phyloP scores from a whole-genome alignment of 2,888 invertebrate species.

The Euproctis similis region DNA sequence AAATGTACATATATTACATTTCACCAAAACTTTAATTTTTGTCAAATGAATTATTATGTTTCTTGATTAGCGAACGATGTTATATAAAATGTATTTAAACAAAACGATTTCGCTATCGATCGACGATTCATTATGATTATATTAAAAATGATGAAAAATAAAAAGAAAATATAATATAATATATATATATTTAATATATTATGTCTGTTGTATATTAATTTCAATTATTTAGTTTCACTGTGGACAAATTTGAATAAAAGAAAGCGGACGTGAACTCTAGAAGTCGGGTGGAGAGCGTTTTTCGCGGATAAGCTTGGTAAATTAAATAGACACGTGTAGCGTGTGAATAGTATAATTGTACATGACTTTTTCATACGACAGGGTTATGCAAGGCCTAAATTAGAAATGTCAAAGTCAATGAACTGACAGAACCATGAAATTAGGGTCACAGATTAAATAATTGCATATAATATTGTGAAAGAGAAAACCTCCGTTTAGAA shows the following conservation, averaged over 20 bases:
- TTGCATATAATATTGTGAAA: constrained; percentile 15
- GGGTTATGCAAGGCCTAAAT: constrained; percentile 33
- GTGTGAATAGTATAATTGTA: constrained; percentile 9
- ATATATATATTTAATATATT: constrained; percentile 29
- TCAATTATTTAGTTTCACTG: constrained; percentile 41
- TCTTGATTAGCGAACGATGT: no score
- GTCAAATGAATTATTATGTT: no score
- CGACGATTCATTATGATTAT: constrained; percentile 6
- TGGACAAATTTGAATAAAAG: constrained; percentile 44
- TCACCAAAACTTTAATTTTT: no score
- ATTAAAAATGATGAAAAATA: constrained; percentile 12
- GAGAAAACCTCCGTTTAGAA: constrained; percentile 20
- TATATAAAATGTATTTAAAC: not conserved
- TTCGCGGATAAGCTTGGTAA: constrained; percentile 26
- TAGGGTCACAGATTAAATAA: constrained; percentile 29
- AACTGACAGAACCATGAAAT: constrained; percentile 23
- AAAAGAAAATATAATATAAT: constrained; percentile 14
- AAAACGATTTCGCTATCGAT: not conserved
- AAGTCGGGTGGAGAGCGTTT: constrained; percentile 21
- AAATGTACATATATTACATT: no score
- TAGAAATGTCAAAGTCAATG: constrained; percentile 49
- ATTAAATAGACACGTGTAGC: constrained; percentile 15
- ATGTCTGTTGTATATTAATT: constrained; percentile 31
- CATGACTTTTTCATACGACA: constrained; percentile 13
- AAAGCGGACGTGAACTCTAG: constrained; percentile 36